Evolutionary conservation across 2,888 invertebrate genomes (phyloP).

Genomic region (Patella ulyssiponensis): DNA sequence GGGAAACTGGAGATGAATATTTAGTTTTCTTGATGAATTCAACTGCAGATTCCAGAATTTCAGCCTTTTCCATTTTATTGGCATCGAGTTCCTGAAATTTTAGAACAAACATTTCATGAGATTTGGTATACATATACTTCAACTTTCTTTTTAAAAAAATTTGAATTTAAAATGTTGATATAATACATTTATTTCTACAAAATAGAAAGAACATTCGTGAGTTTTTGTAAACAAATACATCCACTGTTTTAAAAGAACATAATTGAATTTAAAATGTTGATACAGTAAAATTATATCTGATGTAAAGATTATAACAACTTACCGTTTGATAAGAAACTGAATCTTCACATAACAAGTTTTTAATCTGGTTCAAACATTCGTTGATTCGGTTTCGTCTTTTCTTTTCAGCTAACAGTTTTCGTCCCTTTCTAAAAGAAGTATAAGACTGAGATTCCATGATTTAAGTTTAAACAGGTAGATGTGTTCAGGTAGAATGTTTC

Average conservation of each 20-base stretch:
- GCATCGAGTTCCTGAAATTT: background rate
- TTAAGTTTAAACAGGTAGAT: background rate
- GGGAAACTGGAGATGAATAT: background rate
- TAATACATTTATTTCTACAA: too few species aligned
- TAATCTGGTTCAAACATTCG: conserved; percentile 5
- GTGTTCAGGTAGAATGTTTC: background rate
- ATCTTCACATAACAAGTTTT: background rate
- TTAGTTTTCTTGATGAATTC: conserved; percentile 1
- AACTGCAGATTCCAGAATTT: conserved; percentile 1
- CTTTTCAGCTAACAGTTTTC: conserved; percentile 7
- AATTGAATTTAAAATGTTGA: too few species aligned
- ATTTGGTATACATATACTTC: too few species aligned
- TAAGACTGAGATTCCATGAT: background rate
- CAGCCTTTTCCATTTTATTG: background rate
- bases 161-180: too few species aligned
- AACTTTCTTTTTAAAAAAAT: too few species aligned
- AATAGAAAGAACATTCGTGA: too few species aligned
- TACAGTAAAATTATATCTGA: too few species aligned
- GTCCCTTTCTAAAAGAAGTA: background rate
- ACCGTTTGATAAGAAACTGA: background rate
- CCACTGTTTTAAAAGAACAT: too few species aligned
- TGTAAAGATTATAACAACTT: too few species aligned
- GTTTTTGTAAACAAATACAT: too few species aligned
- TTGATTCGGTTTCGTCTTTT: conserved; percentile 1
- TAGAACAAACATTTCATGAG: too few species aligned